phyloP scores from a whole-genome alignment of 1,140 invertebrate genomes.

The Ceratina japonica region DNA sequence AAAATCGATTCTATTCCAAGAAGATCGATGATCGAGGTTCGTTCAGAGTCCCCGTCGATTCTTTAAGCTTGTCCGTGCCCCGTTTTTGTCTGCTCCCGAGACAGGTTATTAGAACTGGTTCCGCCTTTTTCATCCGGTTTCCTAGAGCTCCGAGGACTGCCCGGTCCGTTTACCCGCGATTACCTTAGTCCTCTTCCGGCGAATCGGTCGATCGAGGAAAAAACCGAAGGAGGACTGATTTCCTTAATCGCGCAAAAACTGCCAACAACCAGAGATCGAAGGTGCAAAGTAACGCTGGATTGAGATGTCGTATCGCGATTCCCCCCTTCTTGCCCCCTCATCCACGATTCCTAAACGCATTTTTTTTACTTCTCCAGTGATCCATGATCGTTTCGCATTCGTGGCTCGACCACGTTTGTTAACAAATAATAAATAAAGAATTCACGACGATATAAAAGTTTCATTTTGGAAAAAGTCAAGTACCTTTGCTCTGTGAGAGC shows the following conservation, averaged over 20 bases:
- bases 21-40: slow-evolving; percentile 46
- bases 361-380: too few relatives aligned
- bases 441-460: too few relatives aligned
- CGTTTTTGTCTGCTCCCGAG: slow-evolving; percentile 41
- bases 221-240: slow-evolving; percentile 18
- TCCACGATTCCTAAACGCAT: too few relatives aligned
- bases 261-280: background rate
- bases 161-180: slow-evolving; percentile 48
- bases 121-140: slow-evolving; percentile 51
- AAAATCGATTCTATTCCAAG: slow-evolving; percentile 28
- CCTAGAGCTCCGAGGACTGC: background rate
- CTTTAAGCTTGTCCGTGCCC: slow-evolving; percentile 33
- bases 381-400: too few relatives aligned
- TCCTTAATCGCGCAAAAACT: slow-evolving; percentile 46
- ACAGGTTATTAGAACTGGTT: slow-evolving; percentile 60
- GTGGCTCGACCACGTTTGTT: too few relatives aligned
- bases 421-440: too few relatives aligned
- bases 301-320: slow-evolving; percentile 21
- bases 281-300: slow-evolving; percentile 12
- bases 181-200: slow-evolving; percentile 36
- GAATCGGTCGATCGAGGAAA: slow-evolving; percentile 9
- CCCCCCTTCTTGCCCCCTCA: background rate
- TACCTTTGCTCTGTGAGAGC: too few relatives aligned
- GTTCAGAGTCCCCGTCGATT: slow-evolving; percentile 52
- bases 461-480: too few relatives aligned